Base-by-base conservation (phyloP, 2,113 vertebrate species). In the Zapus hudsonius region DNA sequence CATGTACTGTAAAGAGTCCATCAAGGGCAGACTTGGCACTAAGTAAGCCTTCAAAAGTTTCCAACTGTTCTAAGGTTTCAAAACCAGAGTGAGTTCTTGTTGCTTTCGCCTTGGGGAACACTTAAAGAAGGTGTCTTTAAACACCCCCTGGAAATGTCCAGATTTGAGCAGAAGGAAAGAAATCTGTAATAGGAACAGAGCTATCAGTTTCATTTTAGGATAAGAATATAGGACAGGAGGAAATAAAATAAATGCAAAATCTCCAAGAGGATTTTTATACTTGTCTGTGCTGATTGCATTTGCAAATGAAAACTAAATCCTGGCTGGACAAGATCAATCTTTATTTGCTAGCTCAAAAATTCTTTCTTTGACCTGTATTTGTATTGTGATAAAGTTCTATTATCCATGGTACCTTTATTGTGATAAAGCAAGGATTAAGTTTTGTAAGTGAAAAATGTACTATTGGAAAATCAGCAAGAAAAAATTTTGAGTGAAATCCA, bases 11-110 rank as follows among this genome's bases (percentile, higher is more conserved):
- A 78, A 87, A 96, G 86, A 83, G 64, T 91, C 94, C 95, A 95
- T 96, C 82, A 96, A 97, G 94, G 91, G 69, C 84, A 33, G 52
- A 0, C 0, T n/a, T 96, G 93, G 92, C 95, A 95, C 79, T 44
- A 78, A 96, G 94, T 90, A 87, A 69, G 80, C 95, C 85, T 92
- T 96, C 93, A 85, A 92, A 93, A 94, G 78, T 92, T 96, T 97
- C 95, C 93, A 90, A 97, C 81, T 91, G 89, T 40, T 95, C 87
- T 83, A 90, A 83, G 40, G 91, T 96, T 97, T 96, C 76, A 90
- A 86, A 95, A 90, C 82, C 85, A 90, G 81, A 88, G 78, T 11
- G 8, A 64, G 92, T 40, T 89, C 79, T 93, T 64, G 44, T 80
- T 70, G 83, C 73, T 29, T 67, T 84, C 4, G 79, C 95, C 93